phyloP scores from a whole-genome alignment of 37 sponge, comb jelly and placozoan species.

The Cladorhizidae sp. region DNA sequence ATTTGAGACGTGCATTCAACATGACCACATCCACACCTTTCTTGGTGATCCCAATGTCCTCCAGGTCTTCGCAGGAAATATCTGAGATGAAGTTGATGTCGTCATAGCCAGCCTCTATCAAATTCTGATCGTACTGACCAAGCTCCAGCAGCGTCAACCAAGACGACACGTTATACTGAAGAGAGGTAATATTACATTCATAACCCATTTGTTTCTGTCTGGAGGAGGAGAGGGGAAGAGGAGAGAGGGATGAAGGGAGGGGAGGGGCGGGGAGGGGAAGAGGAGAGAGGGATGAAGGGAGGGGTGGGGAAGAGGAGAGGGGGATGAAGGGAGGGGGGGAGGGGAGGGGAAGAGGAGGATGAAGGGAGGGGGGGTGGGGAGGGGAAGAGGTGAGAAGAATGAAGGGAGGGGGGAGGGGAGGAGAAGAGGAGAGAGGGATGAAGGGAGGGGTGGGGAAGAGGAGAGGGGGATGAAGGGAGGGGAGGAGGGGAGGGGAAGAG shows the following conservation, averaged over 20 bases:
- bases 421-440: no score
- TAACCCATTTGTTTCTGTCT: background rate
- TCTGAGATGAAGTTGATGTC: constrained; percentile 92
- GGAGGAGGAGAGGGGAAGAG: background rate
- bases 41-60: constrained; percentile 84
- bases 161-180: constrained; percentile 54
- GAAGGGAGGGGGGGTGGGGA: no score
- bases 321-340: background rate
- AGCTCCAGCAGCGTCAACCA: constrained; percentile 74
- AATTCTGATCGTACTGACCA: constrained; percentile 43
- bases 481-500: background rate
- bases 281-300: background rate
- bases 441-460: no score
- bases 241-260: background rate
- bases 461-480: background rate
- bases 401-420: no score
- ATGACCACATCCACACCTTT: constrained; percentile 50
- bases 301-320: background rate
- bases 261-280: background rate
- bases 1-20: no score
- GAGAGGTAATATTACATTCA: background rate
- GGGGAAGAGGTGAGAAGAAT: no score
- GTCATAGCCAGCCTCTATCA: constrained; percentile 88
- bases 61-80: constrained; percentile 74
- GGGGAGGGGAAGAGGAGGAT: background rate